Evolutionary conservation across 2,797 vertebrate species (phyloP).

Genomic region (Synaphobranchus kaupii): DNA sequence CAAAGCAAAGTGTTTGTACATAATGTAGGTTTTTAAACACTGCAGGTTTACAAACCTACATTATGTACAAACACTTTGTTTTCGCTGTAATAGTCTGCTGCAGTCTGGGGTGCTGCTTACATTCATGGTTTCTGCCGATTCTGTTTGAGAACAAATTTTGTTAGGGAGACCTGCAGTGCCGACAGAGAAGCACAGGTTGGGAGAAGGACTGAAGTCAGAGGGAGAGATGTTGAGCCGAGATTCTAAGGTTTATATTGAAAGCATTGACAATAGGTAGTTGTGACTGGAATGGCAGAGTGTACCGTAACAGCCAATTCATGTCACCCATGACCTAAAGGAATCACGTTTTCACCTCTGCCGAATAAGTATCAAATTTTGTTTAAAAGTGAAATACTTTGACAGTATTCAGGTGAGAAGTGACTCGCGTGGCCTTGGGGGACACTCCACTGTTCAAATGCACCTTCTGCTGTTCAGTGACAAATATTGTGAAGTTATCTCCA

Average conservation of each 20-base stretch:
- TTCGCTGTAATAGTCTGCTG: no score
- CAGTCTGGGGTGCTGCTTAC: no score
- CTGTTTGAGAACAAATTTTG: no score
- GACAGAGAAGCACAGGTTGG: neutral
- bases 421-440: neutral
- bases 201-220: neutral
- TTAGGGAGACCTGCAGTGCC: neutral
- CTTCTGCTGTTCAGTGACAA: neutral
- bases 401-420: neutral
- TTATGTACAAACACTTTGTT: no score
- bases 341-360: neutral
- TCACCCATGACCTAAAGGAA: neutral
- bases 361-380: neutral
- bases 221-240: neutral
- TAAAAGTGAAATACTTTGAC: neutral
- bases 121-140: no score
- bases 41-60: neutral
- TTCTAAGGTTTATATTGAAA: neutral
- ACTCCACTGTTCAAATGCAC: neutral
- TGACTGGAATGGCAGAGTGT: neutral
- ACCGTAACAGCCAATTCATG: neutral
- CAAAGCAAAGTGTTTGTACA: no score
- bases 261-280: neutral
- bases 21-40: no score
- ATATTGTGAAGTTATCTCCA: neutral